Base-by-base conservation (phyloP, 1,140 invertebrate genomes). In the Drosophila obscura region DNA sequence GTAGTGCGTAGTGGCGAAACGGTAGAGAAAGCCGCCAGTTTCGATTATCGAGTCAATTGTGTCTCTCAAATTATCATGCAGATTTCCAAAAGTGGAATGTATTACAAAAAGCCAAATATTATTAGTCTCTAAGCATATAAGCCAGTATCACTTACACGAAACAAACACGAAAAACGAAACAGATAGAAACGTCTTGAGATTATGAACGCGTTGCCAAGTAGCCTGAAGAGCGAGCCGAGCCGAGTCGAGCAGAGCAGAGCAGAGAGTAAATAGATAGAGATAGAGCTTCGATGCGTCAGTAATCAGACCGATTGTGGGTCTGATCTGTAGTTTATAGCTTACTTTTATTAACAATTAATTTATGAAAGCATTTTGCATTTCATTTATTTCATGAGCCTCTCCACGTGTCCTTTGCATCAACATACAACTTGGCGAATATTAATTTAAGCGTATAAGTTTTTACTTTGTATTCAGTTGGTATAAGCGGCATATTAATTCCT, bases 61-160 rank as follows among this genome's bases (percentile, higher is more conserved):
- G 76, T 83, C 75, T 83, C 83, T 83, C 79, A 87, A 77, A 77
- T 56, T 72, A 78, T 60, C 64, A 88, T 69, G 67, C 79, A 73
- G 64, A 69, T 77, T 82, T 88, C 66, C 67, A 52, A 71, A 58
- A 74, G 83, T 58, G 68, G 69, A 66, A 66, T 76, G 83, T 87
- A 87, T 87, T 87, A 88, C 69, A 77, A 82, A 48, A 80, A 87
- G 83, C 83, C 83, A 87, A 87, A 87, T 87, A 87, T 87, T 87
- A 83, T 68, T 88, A 88, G 68, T 73, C n/a, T 75, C n/a, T 75
- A 73, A 77, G 55, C 56, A 62, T 76, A 59, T 76, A 87, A 67
- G 83, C 79, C 83, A 88, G 75, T 84, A 84, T 80, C 76, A 61
- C 72, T 76, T 76, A 65, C 35, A 26, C 28, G 45, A 52, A 45